Conservation (phyloP, 2,888 invertebrate genomes). For the Beris chalybata region DNA sequence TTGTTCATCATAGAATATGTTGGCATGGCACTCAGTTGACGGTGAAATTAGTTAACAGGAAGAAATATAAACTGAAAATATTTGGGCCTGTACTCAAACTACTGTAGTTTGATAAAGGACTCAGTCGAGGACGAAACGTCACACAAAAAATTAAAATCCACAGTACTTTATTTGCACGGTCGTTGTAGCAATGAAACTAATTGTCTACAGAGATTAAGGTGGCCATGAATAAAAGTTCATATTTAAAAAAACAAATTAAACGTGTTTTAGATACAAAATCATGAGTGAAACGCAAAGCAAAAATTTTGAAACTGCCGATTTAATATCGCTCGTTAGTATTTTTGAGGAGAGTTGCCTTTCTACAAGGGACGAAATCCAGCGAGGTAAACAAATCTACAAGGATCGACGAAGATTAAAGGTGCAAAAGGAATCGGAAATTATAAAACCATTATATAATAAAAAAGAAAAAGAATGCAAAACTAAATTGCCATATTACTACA, state of each 20-base stretch:
- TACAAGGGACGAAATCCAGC: slow-evolving; percentile 7
- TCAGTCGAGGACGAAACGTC: too few species aligned
- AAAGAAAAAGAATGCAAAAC: background rate
- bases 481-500: slow-evolving; percentile 1
- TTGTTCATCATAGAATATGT: too few species aligned
- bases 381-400: slow-evolving; percentile 3
- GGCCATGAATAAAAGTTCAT: slow-evolving; percentile 1
- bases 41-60: too few species aligned
- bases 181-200: too few species aligned
- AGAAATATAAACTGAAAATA: too few species aligned
- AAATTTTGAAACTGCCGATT: slow-evolving; percentile 20
- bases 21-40: too few species aligned
- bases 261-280: slow-evolving; percentile 2
- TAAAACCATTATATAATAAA: slow-evolving; percentile 10
- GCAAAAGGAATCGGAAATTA: background rate
- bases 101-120: too few species aligned
- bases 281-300: slow-evolving; percentile 16
- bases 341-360: background rate
- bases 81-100: too few species aligned
- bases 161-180: too few species aligned
- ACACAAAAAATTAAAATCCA: too few species aligned
- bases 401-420: background rate
- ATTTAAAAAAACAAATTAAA: background rate
- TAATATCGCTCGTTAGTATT: slow-evolving; percentile 7
- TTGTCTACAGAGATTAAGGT: slow-evolving; percentile 22